A percentile compares a stretch with the other conserved stretches of the same genome.
Conservation (phyloP, 2,888 invertebrate species). For the Sthenelais limicola region DNA sequence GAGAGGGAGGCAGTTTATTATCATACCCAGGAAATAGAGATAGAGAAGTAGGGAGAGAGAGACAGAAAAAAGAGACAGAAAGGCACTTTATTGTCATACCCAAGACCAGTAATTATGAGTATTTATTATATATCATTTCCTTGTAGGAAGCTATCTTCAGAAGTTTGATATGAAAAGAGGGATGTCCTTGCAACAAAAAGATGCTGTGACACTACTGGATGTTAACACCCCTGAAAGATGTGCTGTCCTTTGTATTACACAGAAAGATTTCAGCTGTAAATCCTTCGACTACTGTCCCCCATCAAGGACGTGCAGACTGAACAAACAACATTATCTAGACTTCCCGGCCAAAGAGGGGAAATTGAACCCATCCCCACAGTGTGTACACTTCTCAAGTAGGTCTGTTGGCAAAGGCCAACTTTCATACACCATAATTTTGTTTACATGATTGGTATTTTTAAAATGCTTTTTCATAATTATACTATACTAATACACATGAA, state of each 20-base stretch:
- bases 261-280: not conserved
- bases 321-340: constrained; percentile 14
- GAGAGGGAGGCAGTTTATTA: no score
- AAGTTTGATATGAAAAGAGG: constrained; percentile 8
- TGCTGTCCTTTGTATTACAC: constrained; percentile 4
- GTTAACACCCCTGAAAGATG: not conserved
- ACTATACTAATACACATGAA: no score
- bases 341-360: not conserved
- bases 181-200: not conserved
- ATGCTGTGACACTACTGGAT: not conserved
- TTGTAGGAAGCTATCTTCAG: constrained; percentile 12
- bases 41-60: no score
- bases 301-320: not conserved
- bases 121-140: no score
- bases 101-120: no score
- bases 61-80: no score
- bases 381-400: constrained; percentile 22
- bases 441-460: no score
- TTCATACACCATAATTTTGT: no score
- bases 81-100: no score
- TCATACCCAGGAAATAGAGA: no score
- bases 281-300: constrained; percentile 34
- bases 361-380: not conserved
- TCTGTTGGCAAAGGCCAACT: not conserved
- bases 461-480: no score